Evolutionary conservation across 2,888 invertebrate species (phyloP).

Genomic region (Calameuta idolon): DNA sequence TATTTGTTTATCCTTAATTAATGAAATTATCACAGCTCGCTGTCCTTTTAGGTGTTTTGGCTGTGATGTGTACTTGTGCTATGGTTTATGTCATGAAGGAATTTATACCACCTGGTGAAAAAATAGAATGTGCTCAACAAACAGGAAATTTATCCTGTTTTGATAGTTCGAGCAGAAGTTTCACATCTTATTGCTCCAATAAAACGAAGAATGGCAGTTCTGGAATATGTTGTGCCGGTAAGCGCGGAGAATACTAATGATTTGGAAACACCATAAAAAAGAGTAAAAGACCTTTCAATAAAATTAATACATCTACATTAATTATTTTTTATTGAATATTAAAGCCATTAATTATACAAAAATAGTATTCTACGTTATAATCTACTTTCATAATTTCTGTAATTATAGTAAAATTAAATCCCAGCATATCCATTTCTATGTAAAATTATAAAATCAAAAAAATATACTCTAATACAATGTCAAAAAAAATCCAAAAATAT

Average conservation of each 20-base stretch:
- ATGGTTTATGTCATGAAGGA: slow-evolving; percentile 32
- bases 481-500: background rate
- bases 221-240: slow-evolving; percentile 20
- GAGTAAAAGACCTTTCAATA: background rate
- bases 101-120: slow-evolving; percentile 27
- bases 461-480: no score
- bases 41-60: slow-evolving; percentile 30
- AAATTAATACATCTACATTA: background rate
- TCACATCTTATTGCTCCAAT: slow-evolving; percentile 22
- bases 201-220: slow-evolving; percentile 18
- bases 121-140: slow-evolving; percentile 30
- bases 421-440: background rate
- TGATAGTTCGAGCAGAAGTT: slow-evolving; percentile 28
- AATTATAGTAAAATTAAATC: background rate
- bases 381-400: background rate
- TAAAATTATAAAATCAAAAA: background rate
- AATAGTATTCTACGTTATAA: background rate
- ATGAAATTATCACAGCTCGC: slow-evolving; percentile 26
- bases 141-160: slow-evolving; percentile 21
- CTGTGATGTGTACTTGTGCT: slow-evolving; percentile 33
- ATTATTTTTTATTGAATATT: background rate
- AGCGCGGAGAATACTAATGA: slow-evolving; percentile 6
- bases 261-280: background rate
- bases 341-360: background rate
- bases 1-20: background rate